These are phyloP conservation scores for Drosophila diplacantha DNA, from an alignment of 2,888 invertebrate species.

Conservation along the genomic window DNA sequence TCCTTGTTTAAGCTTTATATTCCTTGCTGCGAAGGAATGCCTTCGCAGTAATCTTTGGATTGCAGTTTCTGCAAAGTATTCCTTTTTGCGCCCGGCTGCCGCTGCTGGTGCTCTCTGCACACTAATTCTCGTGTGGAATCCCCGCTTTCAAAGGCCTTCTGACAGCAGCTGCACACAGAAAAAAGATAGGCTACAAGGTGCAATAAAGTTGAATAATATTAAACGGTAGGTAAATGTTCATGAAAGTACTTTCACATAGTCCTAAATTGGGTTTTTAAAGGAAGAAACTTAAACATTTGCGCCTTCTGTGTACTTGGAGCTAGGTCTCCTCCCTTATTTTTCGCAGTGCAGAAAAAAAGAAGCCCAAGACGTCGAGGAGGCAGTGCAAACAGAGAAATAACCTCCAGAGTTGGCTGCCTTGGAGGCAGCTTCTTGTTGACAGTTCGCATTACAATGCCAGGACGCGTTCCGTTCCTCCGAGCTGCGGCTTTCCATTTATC, in stretches of 20 bases:
- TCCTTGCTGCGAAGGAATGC: constrained; percentile 24
- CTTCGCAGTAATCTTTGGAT: constrained; percentile 37
- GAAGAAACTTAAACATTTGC: neutral
- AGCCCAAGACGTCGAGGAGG: constrained; percentile 14
- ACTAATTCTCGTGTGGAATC: constrained; percentile 37
- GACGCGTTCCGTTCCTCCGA: constrained; percentile 42
- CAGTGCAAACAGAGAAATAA: constrained; percentile 42
- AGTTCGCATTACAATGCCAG: constrained; percentile 70
- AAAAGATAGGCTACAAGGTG: neutral
- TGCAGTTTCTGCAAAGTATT: constrained; percentile 38
- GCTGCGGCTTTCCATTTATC: constrained; percentile 25
- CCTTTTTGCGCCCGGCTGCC: constrained; percentile 10
- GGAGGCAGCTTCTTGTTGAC: constrained; percentile 59
- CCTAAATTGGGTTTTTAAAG: neutral
- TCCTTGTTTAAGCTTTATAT: constrained; percentile 21
- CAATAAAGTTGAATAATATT: neutral
- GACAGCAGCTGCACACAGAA: constrained; percentile 6
- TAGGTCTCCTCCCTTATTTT: neutral
- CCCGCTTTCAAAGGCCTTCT: constrained; percentile 16
- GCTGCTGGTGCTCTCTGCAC: constrained; percentile 17
- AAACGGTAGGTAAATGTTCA: neutral
- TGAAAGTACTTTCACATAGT: neutral
- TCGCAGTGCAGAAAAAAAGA: constrained; percentile 2
- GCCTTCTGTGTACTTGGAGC: no score
- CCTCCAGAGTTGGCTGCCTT: constrained; percentile 57